A percentile compares a stretch with the other conserved stretches of the same genome.
phyloP scores from a whole-genome alignment of 2,113 vertebrate genomes.

The Cynocephalus volans region DNA sequence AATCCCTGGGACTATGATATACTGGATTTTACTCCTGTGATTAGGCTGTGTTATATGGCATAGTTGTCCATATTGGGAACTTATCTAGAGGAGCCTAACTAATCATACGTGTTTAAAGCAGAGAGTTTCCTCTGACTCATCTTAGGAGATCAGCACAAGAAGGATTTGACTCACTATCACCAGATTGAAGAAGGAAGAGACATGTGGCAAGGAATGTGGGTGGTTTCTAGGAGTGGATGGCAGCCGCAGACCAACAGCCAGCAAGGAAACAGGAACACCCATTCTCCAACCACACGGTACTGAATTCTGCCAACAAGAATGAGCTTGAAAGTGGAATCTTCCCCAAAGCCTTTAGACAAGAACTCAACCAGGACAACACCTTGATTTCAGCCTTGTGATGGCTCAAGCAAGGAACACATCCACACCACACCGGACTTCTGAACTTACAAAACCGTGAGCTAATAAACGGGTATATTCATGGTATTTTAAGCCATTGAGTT shows the following conservation, averaged over 20 bases:
- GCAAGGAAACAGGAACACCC: neutral
- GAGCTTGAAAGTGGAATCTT: neutral
- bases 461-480: neutral
- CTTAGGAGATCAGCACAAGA: neutral
- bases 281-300: neutral
- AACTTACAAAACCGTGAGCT: neutral
- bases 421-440: neutral
- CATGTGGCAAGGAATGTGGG: neutral
- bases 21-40: neutral
- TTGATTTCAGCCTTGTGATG: neutral
- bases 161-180: neutral
- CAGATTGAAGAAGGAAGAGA: neutral
- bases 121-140: neutral
- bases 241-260: neutral
- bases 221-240: neutral
- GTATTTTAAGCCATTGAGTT: neutral
- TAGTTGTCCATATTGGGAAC: neutral
- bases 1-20: neutral
- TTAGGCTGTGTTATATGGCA: neutral
- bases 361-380: neutral
- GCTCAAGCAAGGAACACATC: neutral
- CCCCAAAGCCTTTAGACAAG: neutral
- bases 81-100: neutral
- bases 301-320: neutral
- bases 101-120: neutral